A percentile compares a stretch with the other conserved stretches of the same genome.
Conservation (phyloP, 2,888 invertebrate species). For the Amphipoea oculea region DNA sequence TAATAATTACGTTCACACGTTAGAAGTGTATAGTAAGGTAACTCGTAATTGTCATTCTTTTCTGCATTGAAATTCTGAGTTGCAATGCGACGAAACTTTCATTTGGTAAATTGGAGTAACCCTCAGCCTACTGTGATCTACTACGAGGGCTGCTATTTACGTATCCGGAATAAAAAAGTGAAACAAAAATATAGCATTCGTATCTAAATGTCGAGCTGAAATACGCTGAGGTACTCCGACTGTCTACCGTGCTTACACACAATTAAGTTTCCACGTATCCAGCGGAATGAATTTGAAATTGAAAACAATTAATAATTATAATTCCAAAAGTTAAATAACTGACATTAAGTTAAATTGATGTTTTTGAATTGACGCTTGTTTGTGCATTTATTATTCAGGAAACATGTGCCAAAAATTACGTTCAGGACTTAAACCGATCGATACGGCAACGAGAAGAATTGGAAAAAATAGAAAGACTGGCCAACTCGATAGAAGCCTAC, state of each 20-base stretch:
- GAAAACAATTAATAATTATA: constrained; percentile 12
- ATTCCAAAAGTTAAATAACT: constrained; percentile 18
- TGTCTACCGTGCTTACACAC: not conserved
- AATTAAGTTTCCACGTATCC: constrained; percentile 6
- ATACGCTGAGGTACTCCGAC: not conserved
- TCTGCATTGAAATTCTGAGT: not conserved
- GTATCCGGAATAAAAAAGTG: too few species aligned
- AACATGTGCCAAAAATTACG: constrained; percentile 72
- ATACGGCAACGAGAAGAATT: constrained; percentile 83
- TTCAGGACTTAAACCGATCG: constrained; percentile 79
- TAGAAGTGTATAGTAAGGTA: not conserved
- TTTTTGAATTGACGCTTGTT: constrained; percentile 13
- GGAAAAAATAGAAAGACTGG: constrained; percentile 73
- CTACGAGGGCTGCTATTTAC: too few species aligned
- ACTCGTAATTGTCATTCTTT: not conserved
- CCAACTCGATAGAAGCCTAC: constrained; percentile 76
- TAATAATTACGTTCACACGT: not conserved
- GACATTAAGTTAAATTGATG: not conserved
- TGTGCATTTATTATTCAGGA: constrained; percentile 70
- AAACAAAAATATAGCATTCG: too few species aligned
- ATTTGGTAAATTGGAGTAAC: constrained; percentile 9
- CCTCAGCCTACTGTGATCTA: constrained; percentile 4
- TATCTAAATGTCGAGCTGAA: not conserved
- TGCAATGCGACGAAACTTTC: constrained; percentile 8
- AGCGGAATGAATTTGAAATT: not conserved